Base-by-base conservation (phyloP, 1,140 invertebrate species). In the Acromyrmex charruanus region DNA sequence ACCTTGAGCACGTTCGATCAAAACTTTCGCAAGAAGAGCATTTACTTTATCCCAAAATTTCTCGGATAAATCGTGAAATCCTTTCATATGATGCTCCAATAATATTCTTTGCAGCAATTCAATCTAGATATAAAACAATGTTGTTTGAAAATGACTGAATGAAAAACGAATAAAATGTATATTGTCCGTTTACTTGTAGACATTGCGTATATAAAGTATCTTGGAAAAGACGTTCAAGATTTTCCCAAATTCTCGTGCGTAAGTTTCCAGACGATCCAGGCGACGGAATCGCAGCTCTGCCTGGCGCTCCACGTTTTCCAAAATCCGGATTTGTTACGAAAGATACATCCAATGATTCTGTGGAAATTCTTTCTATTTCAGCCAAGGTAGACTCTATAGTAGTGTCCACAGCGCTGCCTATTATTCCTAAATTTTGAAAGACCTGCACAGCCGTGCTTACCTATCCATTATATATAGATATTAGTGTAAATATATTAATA, bases 151-250 rank as follows among this genome's bases (percentile, higher is more conserved):
- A 44, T 44, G 16, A 9, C 16, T 53, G 2, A 49, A n/a, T 68
- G 89, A 95, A 94, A 12, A 96, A 28, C 0, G 35, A n/a, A 44
- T 53, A 12, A 69, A 21, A 59, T n/a, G 28, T 3, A 80, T 63
- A 44, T 44, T 61, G 53, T 85, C 95, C 49, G 95, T 91, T 94
- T 92, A 97, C 96, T 94, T 98, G 97, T 90, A 96, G 95, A 94
- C 97, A 98, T 75, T 96, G 96, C 63, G 96, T 96, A 90, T 96
- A 97, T 72, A 98, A 96, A 79, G 96, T 96, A 81, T 97, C 96
- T 88, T 98, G 97, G 92, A 98, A 97, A 28, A 98, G 92, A 93
- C 97, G 97, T 94, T 98, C 98, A 91, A 98, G 96, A 89, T 97
- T 97, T 86, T 96, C 96, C 98, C 98, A 98, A 51, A 98, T 96